Conservation (phyloP, 2,797 vertebrate species). For the Alca torda region DNA sequence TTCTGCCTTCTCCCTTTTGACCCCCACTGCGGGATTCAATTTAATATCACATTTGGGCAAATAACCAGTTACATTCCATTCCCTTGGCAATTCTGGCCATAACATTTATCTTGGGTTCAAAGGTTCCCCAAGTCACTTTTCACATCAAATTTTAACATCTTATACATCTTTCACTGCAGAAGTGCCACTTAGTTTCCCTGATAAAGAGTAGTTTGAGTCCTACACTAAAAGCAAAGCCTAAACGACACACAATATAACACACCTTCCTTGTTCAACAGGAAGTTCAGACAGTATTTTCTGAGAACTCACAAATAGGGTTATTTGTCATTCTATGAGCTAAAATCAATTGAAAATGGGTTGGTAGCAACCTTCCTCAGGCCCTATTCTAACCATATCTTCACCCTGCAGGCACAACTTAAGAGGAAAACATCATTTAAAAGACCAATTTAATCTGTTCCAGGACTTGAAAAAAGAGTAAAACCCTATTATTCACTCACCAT, state of each 20-base stretch:
- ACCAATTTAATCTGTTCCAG: neutral
- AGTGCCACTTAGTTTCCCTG: neutral
- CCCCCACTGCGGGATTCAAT: neutral
- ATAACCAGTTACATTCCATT: neutral
- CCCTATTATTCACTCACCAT: neutral
- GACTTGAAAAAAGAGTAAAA: constrained; percentile 7
- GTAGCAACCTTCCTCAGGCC: neutral
- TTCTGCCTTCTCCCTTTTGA: neutral
- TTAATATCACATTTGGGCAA: neutral
- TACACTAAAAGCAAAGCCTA: neutral
- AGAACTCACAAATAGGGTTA: neutral
- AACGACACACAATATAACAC: neutral
- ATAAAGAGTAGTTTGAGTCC: neutral
- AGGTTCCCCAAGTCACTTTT: neutral
- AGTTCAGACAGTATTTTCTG: neutral
- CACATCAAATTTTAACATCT: neutral
- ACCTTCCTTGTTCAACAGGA: neutral
- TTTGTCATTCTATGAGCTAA: neutral
- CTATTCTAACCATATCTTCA: neutral
- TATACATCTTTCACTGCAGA: neutral
- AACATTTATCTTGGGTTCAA: neutral
- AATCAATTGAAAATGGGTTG: neutral
- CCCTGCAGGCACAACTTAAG: neutral
- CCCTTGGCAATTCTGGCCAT: neutral
- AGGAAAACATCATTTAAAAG: constrained; percentile 2